Conservation (phyloP, 2,113 vertebrate genomes). For the Neolamprologus longior region DNA sequence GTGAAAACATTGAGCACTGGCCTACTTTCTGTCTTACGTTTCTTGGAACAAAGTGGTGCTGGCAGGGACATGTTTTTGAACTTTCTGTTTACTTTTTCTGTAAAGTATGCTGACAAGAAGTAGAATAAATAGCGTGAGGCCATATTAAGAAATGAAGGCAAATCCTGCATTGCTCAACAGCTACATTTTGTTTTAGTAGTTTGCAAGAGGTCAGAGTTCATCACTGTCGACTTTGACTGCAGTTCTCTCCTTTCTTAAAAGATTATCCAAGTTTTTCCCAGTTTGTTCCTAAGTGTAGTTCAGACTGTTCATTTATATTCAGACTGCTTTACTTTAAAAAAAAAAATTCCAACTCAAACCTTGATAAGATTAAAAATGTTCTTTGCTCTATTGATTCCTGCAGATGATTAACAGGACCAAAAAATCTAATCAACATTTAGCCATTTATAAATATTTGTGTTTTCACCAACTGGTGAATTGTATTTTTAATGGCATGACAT, state of each 20-base stretch:
- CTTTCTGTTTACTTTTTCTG: neutral
- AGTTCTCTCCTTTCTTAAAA: rapidly evolving
- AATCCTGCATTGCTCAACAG: neutral
- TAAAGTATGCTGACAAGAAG: neutral
- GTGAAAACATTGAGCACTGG: neutral
- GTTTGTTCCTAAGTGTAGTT: no score
- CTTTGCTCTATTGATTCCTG: no score
- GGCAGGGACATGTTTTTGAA: neutral
- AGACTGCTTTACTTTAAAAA: no score
- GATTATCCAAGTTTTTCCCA: no score
- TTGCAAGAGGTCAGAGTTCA: neutral
- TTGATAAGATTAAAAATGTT: rapidly evolving
- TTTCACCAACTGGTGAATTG: no score
- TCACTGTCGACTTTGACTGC: neutral
- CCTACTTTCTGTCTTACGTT: neutral
- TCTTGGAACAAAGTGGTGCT: neutral
- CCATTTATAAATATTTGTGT: no score
- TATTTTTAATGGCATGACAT: no score
- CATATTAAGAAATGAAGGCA: neutral
- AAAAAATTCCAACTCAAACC: no score
- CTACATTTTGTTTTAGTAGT: neutral
- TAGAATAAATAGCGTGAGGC: neutral
- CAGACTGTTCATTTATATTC: no score
- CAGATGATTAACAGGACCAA: rapidly evolving
- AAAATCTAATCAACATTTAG: no score